Evolutionary conservation across 2,888 invertebrate genomes (phyloP).

Genomic region (Crematogaster levior): DNA sequence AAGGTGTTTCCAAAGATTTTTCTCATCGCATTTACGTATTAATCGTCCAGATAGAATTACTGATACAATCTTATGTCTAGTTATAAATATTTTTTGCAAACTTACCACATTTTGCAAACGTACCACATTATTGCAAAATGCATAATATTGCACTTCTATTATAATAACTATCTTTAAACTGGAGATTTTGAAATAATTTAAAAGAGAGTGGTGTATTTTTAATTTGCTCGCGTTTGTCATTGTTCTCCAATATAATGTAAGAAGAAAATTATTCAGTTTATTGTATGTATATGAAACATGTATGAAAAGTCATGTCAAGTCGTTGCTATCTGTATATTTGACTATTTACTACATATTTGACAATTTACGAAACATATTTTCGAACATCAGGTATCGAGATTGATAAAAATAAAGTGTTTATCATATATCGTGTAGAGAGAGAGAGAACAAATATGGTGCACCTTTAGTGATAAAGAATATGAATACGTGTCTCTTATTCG

Average conservation of each 20-base stretch:
- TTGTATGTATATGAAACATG: background rate
- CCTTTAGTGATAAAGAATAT: constrained; percentile 8
- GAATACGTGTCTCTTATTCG: background rate
- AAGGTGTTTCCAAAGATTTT: constrained; percentile 6
- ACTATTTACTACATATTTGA: too few species aligned
- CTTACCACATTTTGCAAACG: too few species aligned
- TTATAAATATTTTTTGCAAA: background rate
- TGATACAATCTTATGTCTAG: background rate
- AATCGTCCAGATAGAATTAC: background rate
- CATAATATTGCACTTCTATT: background rate
- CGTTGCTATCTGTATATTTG: background rate
- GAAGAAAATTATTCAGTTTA: background rate
- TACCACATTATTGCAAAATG: background rate
- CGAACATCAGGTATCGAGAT: background rate
- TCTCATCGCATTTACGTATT: background rate
- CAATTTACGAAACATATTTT: background rate
- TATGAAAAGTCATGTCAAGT: background rate
- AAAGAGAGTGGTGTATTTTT: background rate
- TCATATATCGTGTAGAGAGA: background rate
- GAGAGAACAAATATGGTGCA: background rate
- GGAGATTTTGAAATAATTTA: constrained; percentile 1
- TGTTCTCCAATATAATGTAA: background rate
- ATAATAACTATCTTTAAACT: background rate
- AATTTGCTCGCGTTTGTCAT: background rate
- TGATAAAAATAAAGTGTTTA: constrained; percentile 8